Evolutionary conservation across 2,797 vertebrate genomes (phyloP).

Genomic region (Rallus crepitans): DNA sequence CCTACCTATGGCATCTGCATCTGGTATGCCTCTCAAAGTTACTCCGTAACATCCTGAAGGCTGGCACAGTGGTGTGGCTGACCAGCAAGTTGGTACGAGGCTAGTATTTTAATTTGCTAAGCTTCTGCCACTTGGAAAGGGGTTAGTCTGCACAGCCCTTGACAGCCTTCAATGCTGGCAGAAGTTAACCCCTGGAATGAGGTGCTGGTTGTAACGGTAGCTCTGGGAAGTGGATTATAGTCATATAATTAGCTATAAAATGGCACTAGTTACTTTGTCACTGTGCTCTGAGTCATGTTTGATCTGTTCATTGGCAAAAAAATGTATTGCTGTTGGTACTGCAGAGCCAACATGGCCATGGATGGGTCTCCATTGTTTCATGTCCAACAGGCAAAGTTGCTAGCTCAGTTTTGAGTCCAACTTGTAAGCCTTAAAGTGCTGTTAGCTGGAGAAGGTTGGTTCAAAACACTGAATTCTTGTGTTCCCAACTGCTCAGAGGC

Average conservation of each 20-base stretch:
- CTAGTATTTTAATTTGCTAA: neutral
- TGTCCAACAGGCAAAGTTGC: neutral
- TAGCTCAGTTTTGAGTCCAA: neutral
- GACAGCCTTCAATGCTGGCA: neutral
- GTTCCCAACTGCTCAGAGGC: neutral
- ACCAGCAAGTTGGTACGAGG: neutral
- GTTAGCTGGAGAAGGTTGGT: neutral
- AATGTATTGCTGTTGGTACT: neutral
- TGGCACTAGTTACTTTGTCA: neutral
- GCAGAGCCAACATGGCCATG: neutral
- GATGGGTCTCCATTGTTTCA: neutral
- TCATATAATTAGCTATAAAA: slow-evolving; percentile 5
- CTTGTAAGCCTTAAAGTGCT: neutral
- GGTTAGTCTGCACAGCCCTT: neutral
- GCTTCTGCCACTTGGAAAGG: neutral
- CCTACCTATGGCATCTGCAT: neutral
- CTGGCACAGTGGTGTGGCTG: neutral
- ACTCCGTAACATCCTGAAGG: neutral
- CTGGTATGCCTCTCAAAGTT: neutral
- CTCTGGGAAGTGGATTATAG: neutral
- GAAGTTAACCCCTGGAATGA: neutral
- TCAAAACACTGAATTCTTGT: neutral
- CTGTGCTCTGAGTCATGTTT: slow-evolving; percentile 18
- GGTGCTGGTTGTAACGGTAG: neutral
- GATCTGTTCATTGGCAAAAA: neutral